These are phyloP conservation scores for Conops quadrifasciatus DNA, from an alignment of 2,888 invertebrate species.

Conservation along the genomic window DNA sequence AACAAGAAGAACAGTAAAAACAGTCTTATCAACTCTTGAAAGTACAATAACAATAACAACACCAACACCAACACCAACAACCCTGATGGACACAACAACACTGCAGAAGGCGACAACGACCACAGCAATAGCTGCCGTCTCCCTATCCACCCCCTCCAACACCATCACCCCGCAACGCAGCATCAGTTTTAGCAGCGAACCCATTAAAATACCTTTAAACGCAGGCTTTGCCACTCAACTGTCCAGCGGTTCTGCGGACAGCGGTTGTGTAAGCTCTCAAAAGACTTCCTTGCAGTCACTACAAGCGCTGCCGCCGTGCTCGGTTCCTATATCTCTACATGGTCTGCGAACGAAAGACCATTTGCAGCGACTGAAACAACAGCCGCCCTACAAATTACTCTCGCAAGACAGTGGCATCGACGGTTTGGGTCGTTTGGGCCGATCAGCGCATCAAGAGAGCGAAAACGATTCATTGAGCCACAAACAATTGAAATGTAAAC, in stretches of 20 bases:
- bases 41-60: slow-evolving; percentile 5
- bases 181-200: slow-evolving; percentile 49
- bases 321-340: slow-evolving; percentile 51
- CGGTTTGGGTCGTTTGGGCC: slow-evolving; percentile 46
- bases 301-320: slow-evolving; percentile 54
- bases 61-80: slow-evolving; percentile 39
- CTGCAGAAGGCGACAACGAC: slow-evolving; percentile 37
- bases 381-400: slow-evolving; percentile 47
- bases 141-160: slow-evolving; percentile 8
- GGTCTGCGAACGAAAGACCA: slow-evolving; percentile 50
- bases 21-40: slow-evolving; percentile 18
- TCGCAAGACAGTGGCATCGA: slow-evolving; percentile 65
- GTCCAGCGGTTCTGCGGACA: slow-evolving; percentile 61
- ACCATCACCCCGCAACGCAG: slow-evolving; percentile 41
- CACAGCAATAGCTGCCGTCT: slow-evolving; percentile 37
- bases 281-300: slow-evolving; percentile 47
- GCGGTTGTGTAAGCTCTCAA: slow-evolving; percentile 55
- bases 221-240: slow-evolving; percentile 61
- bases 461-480: slow-evolving; percentile 33
- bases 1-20: slow-evolving; percentile 23
- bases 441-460: slow-evolving; percentile 4
- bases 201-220: slow-evolving; percentile 58
- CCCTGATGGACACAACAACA: slow-evolving; percentile 58
- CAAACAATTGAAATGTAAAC: slow-evolving; percentile 43
- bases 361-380: slow-evolving; percentile 49